Evolutionary conservation across 2,797 vertebrate species (phyloP).

Genomic region (Scomberomorus guttatus): DNA sequence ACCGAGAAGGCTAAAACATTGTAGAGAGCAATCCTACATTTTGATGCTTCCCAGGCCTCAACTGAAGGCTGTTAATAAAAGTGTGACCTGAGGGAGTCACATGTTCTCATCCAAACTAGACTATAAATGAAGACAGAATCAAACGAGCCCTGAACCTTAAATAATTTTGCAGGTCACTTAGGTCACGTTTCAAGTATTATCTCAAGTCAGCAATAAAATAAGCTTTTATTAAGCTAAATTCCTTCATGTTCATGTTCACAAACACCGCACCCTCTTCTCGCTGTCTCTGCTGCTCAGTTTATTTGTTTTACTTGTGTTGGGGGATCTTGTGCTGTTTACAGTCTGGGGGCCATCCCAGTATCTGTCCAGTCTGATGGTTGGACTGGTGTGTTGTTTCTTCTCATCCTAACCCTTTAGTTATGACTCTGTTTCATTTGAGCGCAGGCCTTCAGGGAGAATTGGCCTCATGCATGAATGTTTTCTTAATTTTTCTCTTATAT

Average conservation of each 20-base stretch:
- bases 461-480: too few relatives aligned
- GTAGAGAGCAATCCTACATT: too few relatives aligned
- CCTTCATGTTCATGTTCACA: not conserved
- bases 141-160: too few relatives aligned
- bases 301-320: not conserved
- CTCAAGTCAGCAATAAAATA: not conserved
- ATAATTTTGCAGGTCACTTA: too few relatives aligned
- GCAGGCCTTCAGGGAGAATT: constrained; percentile 2
- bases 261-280: not conserved
- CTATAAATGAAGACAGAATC: too few relatives aligned
- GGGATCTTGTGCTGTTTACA: not conserved
- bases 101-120: too few relatives aligned
- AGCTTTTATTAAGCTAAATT: not conserved
- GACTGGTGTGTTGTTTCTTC: constrained; percentile 4
- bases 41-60: too few relatives aligned
- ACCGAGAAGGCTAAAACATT: too few relatives aligned
- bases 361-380: constrained; percentile 18
- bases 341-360: not conserved
- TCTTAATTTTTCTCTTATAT: too few relatives aligned
- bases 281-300: not conserved
- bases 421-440: constrained; percentile 24
- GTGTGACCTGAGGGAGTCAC: too few relatives aligned
- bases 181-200: not conserved
- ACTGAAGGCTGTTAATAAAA: too few relatives aligned
- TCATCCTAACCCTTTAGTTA: constrained; percentile 13